These are phyloP conservation scores for Coelopa frigida DNA, from an alignment of 1,140 invertebrate genomes.

Conservation along the genomic window DNA sequence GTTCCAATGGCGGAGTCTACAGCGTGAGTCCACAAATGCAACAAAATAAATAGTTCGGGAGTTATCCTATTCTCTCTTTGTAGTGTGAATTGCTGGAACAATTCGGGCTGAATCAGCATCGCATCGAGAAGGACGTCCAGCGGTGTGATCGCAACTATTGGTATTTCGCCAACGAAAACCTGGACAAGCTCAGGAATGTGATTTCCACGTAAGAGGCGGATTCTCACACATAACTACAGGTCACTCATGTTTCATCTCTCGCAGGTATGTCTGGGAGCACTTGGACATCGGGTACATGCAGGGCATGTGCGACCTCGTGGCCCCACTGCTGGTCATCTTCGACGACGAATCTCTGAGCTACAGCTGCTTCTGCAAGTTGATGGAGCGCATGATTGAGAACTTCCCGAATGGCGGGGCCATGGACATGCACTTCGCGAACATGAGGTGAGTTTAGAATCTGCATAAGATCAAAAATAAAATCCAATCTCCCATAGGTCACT, in stretches of 20 bases:
- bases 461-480: background rate
- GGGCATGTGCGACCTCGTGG: slow-evolving; percentile 88
- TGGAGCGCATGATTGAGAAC: slow-evolving; percentile 79
- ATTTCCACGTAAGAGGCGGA: slow-evolving; percentile 78
- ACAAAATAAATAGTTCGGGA: background rate
- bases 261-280: slow-evolving; percentile 89
- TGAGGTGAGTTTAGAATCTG: slow-evolving; percentile 54
- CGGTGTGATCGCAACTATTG: slow-evolving; percentile 89
- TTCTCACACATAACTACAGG: background rate
- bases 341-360: slow-evolving; percentile 82
- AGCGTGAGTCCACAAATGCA: slow-evolving; percentile 56
- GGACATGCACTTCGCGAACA: slow-evolving; percentile 88
- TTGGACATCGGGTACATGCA: slow-evolving; percentile 79
- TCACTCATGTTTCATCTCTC: slow-evolving; percentile 16
- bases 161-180: slow-evolving; percentile 81
- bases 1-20: slow-evolving; percentile 80
- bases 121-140: slow-evolving; percentile 95
- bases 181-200: slow-evolving; percentile 89
- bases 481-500: slow-evolving; percentile 48
- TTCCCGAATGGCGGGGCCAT: slow-evolving; percentile 86
- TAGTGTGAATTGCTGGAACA: slow-evolving; percentile 75
- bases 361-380: slow-evolving; percentile 78
- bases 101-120: slow-evolving; percentile 84
- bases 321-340: slow-evolving; percentile 81
- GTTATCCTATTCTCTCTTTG: slow-evolving; percentile 11